Base-by-base conservation (phyloP, 2,888 invertebrate genomes). In the Phytoseiulus persimilis region DNA sequence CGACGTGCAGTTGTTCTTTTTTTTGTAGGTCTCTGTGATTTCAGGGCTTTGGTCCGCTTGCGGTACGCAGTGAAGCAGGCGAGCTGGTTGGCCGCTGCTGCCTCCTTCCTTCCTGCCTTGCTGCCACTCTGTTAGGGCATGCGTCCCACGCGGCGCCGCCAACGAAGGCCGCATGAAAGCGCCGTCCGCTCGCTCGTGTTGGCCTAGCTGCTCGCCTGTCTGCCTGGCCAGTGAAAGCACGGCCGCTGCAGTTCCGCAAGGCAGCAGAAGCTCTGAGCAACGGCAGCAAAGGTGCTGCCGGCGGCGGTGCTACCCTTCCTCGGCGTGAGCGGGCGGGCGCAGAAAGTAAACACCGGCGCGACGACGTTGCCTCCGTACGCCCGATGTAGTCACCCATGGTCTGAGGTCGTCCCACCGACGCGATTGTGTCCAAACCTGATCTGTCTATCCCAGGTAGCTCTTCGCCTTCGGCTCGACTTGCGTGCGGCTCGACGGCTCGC, bases 1-100 rank as follows among this genome's bases (percentile, higher is more conserved):
- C 65, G 65, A 65, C 65, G 65, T 65, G 65, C 65, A 65, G 65
- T 65, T 65, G 65, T 65, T 65, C 65, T 65, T 65, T 65, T n/a
- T 65, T 65, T 65, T 65, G 65, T 65, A 28, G 65, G 65, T 65
- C 65, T 18, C 65, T 3, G 18, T 65, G 65, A 65, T 65, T 65
- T 65, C 65, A 65, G 65, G 65, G 65, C 65, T 46, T 14, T 11
- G 14, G 46, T 46, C 46, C 46, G 46, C 46, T 65, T 65, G 65
- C 65, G 18, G 65, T 9, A 9, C 39, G 39, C 65, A 65, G 65
- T 65, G 65, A 65, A 65, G 65, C 65, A 65, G 65, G 65, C 65
- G 9, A 23, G 65, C 65, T 65, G 18, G 65, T 65, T 65, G 65
- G 65, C 65, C 28, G 65, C 65, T 18, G 65, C 65, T 65, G 65